A percentile compares a stretch with the other conserved stretches of the same genome.
These are phyloP conservation scores for Drosophila chauvacae DNA, from an alignment of 1,140 invertebrate genomes.

Conservation along the genomic window DNA sequence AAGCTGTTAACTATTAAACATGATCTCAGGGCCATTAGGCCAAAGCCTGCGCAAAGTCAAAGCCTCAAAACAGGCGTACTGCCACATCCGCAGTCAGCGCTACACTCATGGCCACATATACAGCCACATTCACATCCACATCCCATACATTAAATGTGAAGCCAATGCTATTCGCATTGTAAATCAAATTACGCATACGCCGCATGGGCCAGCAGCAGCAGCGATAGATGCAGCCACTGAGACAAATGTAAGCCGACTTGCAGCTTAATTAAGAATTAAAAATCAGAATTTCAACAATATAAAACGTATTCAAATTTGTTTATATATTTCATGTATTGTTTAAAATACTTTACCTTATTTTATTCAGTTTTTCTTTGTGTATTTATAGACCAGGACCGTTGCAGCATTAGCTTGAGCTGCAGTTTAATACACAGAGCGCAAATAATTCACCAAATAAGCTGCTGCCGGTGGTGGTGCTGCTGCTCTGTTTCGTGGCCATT, in stretches of 20 bases:
- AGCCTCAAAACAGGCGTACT: constrained; percentile 15
- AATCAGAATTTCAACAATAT: background rate
- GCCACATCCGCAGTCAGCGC: constrained; percentile 5
- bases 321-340: no score
- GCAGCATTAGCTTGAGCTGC: constrained; percentile 70
- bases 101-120: background rate
- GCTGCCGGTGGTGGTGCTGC: constrained; percentile 37
- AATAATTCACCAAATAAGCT: constrained; percentile 81
- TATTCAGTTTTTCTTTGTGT: background rate
- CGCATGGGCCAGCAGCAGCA: constrained; percentile 23
- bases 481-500: constrained; percentile 55
- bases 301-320: no score
- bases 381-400: constrained; percentile 14
- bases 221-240: constrained; percentile 6
- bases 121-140: constrained; percentile 1
- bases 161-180: constrained; percentile 46
- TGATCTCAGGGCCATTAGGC: constrained; percentile 36
- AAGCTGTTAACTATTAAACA: constrained; percentile 48
- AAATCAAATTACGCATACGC: constrained; percentile 75
- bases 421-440: constrained; percentile 78
- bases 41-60: constrained; percentile 19
- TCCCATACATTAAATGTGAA: constrained; percentile 27
- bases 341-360: background rate
- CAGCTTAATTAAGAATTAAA: background rate
- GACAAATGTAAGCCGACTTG: background rate